Evolutionary conservation across 2,888 invertebrate genomes (phyloP).

Genomic region (Dynastes tityus): DNA sequence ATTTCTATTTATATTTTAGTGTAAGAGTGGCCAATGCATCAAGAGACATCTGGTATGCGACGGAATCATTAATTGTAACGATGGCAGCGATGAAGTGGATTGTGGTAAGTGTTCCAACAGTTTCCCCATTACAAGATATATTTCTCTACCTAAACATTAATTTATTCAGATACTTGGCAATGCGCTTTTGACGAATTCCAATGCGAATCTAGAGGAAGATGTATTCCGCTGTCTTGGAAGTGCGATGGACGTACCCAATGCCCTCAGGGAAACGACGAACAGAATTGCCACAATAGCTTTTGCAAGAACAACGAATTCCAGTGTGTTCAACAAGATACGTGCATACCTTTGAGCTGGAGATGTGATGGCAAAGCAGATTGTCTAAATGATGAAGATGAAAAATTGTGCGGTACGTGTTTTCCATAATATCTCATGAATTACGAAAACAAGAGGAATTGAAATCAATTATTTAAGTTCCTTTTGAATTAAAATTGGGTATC

Average conservation of each 20-base stretch:
- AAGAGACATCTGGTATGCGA: constrained; percentile 77
- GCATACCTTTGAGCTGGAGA: constrained; percentile 74
- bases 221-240: constrained; percentile 75
- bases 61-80: constrained; percentile 76
- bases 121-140: not conserved
- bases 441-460: too few relatives aligned
- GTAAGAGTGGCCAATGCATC: constrained; percentile 75
- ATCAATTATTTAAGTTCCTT: too few relatives aligned
- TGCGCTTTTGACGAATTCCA: constrained; percentile 75
- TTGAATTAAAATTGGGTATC: too few relatives aligned
- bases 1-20: constrained; percentile 65
- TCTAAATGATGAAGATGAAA: constrained; percentile 74
- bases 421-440: not conserved
- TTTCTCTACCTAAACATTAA: not conserved
- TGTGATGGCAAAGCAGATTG: constrained; percentile 77
- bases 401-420: constrained; percentile 70
- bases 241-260: constrained; percentile 76
- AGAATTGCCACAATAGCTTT: constrained; percentile 70
- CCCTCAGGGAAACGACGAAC: constrained; percentile 74
- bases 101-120: constrained; percentile 70
- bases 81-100: constrained; percentile 75
- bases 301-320: constrained; percentile 74
- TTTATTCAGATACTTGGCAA: constrained; percentile 64
- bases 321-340: constrained; percentile 75
- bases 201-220: constrained; percentile 70